These are phyloP conservation scores for Prorops nasuta DNA, from an alignment of 1,140 invertebrate genomes.

Conservation along the genomic window DNA sequence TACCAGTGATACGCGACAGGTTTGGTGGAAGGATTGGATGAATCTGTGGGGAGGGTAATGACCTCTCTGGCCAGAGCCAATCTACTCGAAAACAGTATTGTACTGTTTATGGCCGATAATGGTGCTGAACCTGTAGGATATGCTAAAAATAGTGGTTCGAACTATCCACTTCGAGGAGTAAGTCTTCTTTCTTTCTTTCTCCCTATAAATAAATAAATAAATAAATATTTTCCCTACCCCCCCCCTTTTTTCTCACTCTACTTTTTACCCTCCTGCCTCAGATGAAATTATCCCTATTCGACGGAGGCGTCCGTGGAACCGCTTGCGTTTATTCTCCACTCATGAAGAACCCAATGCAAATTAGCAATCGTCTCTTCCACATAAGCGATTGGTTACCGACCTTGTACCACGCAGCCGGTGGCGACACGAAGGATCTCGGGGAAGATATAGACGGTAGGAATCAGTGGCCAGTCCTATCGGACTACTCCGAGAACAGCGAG, in stretches of 20 bases:
- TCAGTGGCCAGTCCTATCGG: slow-evolving; percentile 52
- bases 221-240: too few relatives aligned
- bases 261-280: slow-evolving; percentile 15
- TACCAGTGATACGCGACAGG: too few relatives aligned
- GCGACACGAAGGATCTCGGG: slow-evolving; percentile 39
- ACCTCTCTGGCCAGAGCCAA: slow-evolving; percentile 51
- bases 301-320: slow-evolving; percentile 67
- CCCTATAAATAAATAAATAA: too few relatives aligned
- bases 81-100: slow-evolving; percentile 66
- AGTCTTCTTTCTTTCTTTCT: slow-evolving; percentile 22
- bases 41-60: slow-evolving; percentile 64
- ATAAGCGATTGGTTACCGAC: slow-evolving; percentile 77
- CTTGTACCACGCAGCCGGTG: slow-evolving; percentile 58
- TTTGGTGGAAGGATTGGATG: too few relatives aligned
- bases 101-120: slow-evolving; percentile 74
- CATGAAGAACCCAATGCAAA: slow-evolving; percentile 51
- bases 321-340: slow-evolving; percentile 62
- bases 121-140: slow-evolving; percentile 62
- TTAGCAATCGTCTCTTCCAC: slow-evolving; percentile 65
- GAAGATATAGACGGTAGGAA: slow-evolving; percentile 51
- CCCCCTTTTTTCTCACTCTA: not conserved
- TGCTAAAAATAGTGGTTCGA: slow-evolving; percentile 64
- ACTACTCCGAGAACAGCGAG: not conserved
- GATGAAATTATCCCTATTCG: slow-evolving; percentile 57
- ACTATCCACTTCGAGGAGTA: slow-evolving; percentile 69